phyloP scores from a whole-genome alignment of 2,113 vertebrate species.

The Ailurus styani region DNA sequence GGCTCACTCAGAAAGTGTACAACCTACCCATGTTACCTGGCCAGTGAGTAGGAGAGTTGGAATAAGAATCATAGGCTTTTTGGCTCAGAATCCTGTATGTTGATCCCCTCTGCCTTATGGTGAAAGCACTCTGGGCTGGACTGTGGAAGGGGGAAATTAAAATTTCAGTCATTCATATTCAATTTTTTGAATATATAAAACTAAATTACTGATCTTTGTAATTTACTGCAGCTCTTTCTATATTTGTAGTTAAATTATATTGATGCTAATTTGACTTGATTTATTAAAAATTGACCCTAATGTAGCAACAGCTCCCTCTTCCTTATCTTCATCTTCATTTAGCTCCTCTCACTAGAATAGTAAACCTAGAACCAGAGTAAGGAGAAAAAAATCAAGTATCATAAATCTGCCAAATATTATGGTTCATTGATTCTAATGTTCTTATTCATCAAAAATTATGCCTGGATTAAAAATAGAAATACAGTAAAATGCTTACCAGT shows the following conservation, averaged over 20 bases:
- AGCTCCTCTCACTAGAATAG: background rate
- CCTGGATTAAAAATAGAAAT: slow-evolving; percentile 56
- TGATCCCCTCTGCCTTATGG: background rate
- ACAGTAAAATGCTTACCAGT: slow-evolving; percentile 46
- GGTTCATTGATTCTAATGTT: slow-evolving; percentile 50
- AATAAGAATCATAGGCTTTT: background rate
- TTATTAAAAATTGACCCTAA: background rate
- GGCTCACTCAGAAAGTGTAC: background rate
- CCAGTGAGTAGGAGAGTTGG: background rate
- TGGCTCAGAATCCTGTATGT: background rate
- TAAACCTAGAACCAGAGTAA: background rate
- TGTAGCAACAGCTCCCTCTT: background rate
- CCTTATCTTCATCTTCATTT: background rate
- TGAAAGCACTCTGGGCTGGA: background rate
- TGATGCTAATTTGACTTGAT: slow-evolving; percentile 5
- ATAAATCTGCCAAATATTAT: slow-evolving; percentile 29
- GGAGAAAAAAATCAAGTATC: background rate
- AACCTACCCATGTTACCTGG: background rate
- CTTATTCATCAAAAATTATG: slow-evolving; percentile 39
- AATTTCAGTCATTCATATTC: background rate
- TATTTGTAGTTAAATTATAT: background rate
- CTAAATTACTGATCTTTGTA: background rate
- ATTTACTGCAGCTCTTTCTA: background rate
- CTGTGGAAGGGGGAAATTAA: background rate
- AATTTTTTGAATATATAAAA: background rate